Percentiles rank a stretch among this genome's conserved stretches.
Evolutionary conservation across 1,140 invertebrate species (phyloP).

Genomic region (Alviniconcha marisindica): DNA sequence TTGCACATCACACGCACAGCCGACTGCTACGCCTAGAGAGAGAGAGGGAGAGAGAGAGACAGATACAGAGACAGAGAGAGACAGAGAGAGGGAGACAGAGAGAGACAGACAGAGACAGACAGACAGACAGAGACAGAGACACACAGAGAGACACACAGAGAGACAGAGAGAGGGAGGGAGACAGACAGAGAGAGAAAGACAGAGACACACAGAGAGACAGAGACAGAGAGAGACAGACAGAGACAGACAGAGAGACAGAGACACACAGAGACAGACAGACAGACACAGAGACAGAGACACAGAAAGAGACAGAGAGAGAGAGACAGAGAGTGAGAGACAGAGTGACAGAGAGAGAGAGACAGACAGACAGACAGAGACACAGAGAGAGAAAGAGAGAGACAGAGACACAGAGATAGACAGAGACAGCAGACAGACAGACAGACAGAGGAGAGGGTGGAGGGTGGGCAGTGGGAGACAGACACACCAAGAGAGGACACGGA

Average conservation of each 20-base stretch:
- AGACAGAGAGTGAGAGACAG: neutral
- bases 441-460: no score
- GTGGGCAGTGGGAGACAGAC: no score
- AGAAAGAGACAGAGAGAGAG: neutral
- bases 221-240: constrained; percentile 1
- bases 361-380: neutral
- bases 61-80: no score
- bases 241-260: neutral
- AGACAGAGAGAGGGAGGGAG: neutral
- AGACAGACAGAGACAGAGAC: neutral
- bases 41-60: no score
- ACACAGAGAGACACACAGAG: neutral
- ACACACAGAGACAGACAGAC: no score
- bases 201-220: neutral
- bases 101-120: neutral
- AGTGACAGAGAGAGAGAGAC: no score
- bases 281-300: neutral
- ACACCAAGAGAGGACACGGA: no score
- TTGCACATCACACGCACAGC: no score
- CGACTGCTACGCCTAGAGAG: no score
- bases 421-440: constrained; percentile 10
- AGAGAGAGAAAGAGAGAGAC: neutral
- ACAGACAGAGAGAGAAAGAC: neutral
- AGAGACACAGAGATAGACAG: constrained; percentile 1
- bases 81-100: no score